These are phyloP conservation scores for Cheilosia scutellata DNA, from an alignment of 2,888 invertebrate species.

Conservation along the genomic window DNA sequence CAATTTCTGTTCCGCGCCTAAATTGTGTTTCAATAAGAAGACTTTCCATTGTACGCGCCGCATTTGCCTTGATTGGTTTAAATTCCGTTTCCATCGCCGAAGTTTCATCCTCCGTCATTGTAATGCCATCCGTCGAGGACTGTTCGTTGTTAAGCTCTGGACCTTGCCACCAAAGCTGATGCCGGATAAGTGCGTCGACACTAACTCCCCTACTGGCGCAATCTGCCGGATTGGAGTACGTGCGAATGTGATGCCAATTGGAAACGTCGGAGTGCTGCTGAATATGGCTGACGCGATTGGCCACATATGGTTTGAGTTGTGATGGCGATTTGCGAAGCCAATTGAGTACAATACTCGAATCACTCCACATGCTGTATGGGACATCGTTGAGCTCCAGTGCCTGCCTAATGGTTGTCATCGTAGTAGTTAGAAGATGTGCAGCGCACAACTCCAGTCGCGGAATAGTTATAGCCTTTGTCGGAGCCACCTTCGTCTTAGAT, in stretches of 20 bases:
- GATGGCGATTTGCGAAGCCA: slow-evolving; percentile 36
- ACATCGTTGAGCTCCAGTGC: slow-evolving; percentile 15
- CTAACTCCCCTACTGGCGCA: slow-evolving; percentile 35
- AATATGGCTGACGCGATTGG: slow-evolving; percentile 41
- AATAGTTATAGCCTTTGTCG: slow-evolving; percentile 14
- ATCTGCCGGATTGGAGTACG: slow-evolving; percentile 38
- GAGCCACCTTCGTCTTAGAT: slow-evolving; percentile 41
- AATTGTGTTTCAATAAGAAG: slow-evolving; percentile 17
- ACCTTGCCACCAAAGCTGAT: slow-evolving; percentile 37
- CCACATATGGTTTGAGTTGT: slow-evolving; percentile 40
- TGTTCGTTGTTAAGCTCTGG: background rate
- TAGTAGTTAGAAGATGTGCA: slow-evolving; percentile 26
- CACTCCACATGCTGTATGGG: slow-evolving; percentile 24
- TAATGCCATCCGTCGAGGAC: background rate
- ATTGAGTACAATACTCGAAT: slow-evolving; percentile 35
- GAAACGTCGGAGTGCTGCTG: slow-evolving; percentile 11
- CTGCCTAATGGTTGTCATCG: slow-evolving; percentile 13
- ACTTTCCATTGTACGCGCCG: background rate
- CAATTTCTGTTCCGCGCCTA: background rate
- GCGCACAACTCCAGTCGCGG: slow-evolving; percentile 40
- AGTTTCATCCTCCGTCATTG: slow-evolving; percentile 7
- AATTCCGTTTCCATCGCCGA: slow-evolving; percentile 16
- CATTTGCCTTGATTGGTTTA: slow-evolving; percentile 21
- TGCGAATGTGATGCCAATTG: slow-evolving; percentile 26
- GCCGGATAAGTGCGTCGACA: background rate